Evolutionary conservation across 2,888 invertebrate genomes (phyloP).

Genomic region (Leptopilina drosophilae): DNA sequence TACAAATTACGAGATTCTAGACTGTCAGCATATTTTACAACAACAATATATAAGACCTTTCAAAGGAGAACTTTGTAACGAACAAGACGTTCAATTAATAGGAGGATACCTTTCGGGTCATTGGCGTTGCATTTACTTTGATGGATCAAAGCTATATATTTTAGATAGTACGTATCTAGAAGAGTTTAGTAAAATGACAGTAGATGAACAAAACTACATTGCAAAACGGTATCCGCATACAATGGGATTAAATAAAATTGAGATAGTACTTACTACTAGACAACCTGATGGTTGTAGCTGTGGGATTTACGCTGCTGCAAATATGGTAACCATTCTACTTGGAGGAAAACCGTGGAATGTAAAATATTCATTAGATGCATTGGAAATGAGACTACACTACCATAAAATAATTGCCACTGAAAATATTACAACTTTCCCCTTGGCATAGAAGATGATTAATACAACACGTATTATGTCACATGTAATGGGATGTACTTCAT

Average conservation of each 20-base stretch:
- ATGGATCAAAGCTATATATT: constrained; percentile 46
- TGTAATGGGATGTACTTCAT: too few species aligned
- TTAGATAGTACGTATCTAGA: constrained; percentile 48
- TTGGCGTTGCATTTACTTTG: constrained; percentile 53
- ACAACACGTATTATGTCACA: too few species aligned
- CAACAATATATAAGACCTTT: background rate
- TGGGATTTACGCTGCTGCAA: constrained; percentile 54
- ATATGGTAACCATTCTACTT: constrained; percentile 48
- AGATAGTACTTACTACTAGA: background rate
- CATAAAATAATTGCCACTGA: background rate
- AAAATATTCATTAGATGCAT: background rate
- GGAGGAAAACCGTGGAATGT: constrained; percentile 40
- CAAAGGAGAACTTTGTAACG: background rate
- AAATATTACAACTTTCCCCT: background rate
- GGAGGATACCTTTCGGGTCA: constrained; percentile 48
- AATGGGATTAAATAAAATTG: background rate
- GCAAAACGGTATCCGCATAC: constrained; percentile 44
- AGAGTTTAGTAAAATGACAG: background rate
- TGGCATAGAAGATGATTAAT: too few species aligned
- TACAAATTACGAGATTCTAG: background rate
- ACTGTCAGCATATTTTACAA: background rate
- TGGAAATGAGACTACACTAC: background rate
- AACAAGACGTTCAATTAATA: constrained; percentile 49
- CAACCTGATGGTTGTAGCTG: constrained; percentile 49
- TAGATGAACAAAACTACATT: constrained; percentile 45